These are phyloP conservation scores for Archilochus colubris DNA, from an alignment of 2,113 vertebrate species.

Conservation along the genomic window DNA sequence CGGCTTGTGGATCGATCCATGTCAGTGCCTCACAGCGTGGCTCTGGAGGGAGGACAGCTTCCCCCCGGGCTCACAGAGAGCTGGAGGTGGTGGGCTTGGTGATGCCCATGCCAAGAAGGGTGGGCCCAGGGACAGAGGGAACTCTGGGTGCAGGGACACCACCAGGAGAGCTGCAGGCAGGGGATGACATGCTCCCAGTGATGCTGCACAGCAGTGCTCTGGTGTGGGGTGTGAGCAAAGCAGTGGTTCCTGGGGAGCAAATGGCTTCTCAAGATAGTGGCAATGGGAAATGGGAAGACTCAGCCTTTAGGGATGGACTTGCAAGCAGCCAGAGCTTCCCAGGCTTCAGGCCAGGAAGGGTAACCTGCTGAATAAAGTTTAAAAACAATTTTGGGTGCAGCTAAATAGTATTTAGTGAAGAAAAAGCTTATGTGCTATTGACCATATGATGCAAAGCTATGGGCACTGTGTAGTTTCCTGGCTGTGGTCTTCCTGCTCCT, in stretches of 20 bases:
- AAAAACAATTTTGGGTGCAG: not conserved
- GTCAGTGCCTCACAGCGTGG: not conserved
- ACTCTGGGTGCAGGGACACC: not conserved
- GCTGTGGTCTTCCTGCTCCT: not conserved
- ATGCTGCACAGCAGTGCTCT: not conserved
- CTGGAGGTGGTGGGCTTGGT: not conserved
- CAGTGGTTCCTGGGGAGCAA: not conserved
- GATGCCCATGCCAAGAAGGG: not conserved
- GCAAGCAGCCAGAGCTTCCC: not conserved
- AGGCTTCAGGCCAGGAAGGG: not conserved
- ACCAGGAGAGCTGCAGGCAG: not conserved
- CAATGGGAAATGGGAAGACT: not conserved
- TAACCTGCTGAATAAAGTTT: not conserved
- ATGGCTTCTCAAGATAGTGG: not conserved
- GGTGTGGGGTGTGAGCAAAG: not conserved
- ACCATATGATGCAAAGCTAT: not conserved
- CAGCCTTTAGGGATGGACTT: not conserved
- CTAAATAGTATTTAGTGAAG: not conserved
- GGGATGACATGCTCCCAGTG: not conserved
- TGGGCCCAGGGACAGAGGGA: accelerated
- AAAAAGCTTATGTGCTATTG: not conserved
- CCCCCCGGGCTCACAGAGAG: not conserved
- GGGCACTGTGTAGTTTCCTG: not conserved
- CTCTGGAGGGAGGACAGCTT: not conserved
- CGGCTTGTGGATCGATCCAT: conserved; percentile 37